Conservation (phyloP, 1,140 invertebrate genomes). For the Saccostrea cuccullata region DNA sequence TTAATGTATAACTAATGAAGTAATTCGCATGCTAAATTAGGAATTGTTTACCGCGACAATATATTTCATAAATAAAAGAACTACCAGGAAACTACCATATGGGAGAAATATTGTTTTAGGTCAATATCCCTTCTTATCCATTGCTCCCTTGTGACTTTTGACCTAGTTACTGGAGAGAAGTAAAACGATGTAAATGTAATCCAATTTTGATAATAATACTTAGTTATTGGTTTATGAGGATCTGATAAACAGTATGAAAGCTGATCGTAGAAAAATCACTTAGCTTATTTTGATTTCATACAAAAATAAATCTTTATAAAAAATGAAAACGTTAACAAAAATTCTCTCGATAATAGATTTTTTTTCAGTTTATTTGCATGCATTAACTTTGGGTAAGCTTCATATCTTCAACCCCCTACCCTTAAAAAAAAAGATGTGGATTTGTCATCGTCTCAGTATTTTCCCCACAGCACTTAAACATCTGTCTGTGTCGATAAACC, state of each 20-base stretch:
- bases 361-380: background rate
- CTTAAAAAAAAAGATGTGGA: background rate
- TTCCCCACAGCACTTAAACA: background rate
- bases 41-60: background rate
- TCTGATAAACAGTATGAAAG: background rate
- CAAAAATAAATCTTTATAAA: background rate
- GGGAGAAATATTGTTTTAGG: background rate
- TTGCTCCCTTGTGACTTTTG: background rate
- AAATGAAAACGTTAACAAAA: background rate
- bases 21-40: background rate
- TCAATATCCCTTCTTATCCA: background rate
- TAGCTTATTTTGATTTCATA: background rate
- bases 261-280: background rate
- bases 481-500: background rate
- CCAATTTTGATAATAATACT: background rate
- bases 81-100: background rate
- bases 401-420: background rate
- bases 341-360: background rate
- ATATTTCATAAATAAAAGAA: background rate
- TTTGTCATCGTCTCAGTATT: conserved; percentile 31
- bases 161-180: background rate
- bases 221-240: background rate
- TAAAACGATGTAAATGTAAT: background rate
- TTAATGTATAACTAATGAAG: background rate
- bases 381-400: background rate